These are phyloP conservation scores for Deroplatys truncata DNA, from an alignment of 2,888 invertebrate species.

Conservation along the genomic window DNA sequence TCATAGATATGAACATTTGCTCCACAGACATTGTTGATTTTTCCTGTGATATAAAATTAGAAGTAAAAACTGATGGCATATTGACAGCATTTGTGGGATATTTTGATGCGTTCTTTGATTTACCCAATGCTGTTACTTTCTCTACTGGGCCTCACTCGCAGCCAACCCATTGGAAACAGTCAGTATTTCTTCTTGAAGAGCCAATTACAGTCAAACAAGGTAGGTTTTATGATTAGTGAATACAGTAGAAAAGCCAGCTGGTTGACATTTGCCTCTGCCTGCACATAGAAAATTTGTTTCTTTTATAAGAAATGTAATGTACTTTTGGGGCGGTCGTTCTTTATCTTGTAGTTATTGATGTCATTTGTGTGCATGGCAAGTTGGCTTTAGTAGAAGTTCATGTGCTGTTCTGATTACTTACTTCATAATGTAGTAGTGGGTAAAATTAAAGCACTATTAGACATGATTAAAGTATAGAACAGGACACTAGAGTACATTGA, in stretches of 20 bases:
- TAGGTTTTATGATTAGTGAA: conserved; percentile 29
- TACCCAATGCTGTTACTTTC: conserved; percentile 61
- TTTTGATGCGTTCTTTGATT: conserved; percentile 84
- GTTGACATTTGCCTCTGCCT: background rate
- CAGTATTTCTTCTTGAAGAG: conserved; percentile 77
- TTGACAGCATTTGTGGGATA: conserved; percentile 84
- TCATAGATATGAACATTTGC: conserved; percentile 74
- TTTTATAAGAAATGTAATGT: too few species aligned
- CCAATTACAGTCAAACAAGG: conserved; percentile 67
- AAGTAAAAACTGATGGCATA: conserved; percentile 58
- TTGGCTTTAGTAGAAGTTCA: too few species aligned
- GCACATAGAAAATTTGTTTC: background rate
- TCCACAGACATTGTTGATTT: conserved; percentile 68
- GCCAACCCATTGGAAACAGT: conserved; percentile 94
- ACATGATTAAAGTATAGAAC: too few species aligned
- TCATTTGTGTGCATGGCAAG: too few species aligned
- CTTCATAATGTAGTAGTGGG: too few species aligned
- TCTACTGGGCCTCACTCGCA: conserved; percentile 72
- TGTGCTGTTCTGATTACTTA: too few species aligned
- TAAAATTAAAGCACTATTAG: too few species aligned
- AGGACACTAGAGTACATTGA: too few species aligned
- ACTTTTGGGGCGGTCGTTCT: too few species aligned
- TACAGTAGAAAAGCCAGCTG: background rate
- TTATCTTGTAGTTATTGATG: too few species aligned
- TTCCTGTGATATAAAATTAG: conserved; percentile 62